Evolutionary conservation across 2,888 invertebrate species (phyloP), one percentile per base, ranked within the genome.

Genomic region (Diarsia dahlii): DNA sequence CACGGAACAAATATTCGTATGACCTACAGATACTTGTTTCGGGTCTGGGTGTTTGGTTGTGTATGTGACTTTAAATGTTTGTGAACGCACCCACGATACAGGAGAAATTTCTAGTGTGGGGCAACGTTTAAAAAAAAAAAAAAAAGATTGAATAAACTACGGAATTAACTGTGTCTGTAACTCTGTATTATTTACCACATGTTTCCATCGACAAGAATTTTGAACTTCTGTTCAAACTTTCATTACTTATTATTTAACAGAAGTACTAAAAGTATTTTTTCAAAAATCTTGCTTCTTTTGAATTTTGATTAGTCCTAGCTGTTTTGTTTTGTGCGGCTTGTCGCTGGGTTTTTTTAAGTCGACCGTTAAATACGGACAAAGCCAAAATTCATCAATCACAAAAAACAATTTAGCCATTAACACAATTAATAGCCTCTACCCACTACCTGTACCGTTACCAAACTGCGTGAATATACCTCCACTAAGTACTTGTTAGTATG

Each of bases 401-500:
- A 28, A 52, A 71, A 71, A 28, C 34, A 58, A 39, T 20, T 12
- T 39, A 73, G 18, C 48, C 52, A 60, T 52, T 34, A 52, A 62
- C 34, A 79, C 52, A 54, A 18, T n/a, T n/a, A n/a, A 74, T 62
- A 13, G 8, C 39, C 18, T 50, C 18, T 48, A 39, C 82, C 23
- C 45, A 78, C 83, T 65, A 45, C 58, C 3, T 28, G 4, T 60
- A 69, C 81, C 70, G 84, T 74, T 84, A 80, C 20, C 4, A 12
- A 6, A 20, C 23, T 46, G 28, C 64, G 13, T 80, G 71, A 71
- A 81, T n/a, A 39, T 84, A 81, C 50, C 18, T 65, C 13, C 23
- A 48, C 18, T 18, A 28, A 60, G 63, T 75, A 74, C 68, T 80
- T 67, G 73, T 71, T 68, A 48, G 70, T 81, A 69, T 69, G 75